phyloP scores from a whole-genome alignment of 2,113 vertebrate species.

The Saiga tatarica region DNA sequence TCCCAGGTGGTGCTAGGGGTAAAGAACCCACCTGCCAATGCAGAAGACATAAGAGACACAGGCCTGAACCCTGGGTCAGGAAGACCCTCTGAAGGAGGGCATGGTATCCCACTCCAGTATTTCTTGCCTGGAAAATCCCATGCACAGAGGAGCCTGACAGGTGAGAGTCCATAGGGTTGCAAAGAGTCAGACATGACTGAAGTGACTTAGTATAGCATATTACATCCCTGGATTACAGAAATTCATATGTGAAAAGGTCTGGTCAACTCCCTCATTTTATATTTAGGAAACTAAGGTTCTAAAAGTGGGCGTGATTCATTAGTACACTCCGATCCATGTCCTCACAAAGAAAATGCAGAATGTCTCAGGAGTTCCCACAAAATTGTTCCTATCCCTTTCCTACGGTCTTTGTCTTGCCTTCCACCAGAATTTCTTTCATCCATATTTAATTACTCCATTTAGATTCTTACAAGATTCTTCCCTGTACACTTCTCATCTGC shows the following conservation, averaged over 20 bases:
- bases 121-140: background rate
- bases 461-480: background rate
- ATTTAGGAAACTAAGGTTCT: background rate
- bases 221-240: background rate
- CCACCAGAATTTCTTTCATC: background rate
- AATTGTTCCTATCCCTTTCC: background rate
- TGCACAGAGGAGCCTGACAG: background rate
- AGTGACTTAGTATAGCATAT: background rate
- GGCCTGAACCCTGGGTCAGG: background rate
- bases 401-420: background rate
- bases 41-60: background rate
- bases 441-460: background rate
- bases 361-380: background rate
- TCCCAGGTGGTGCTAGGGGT: background rate
- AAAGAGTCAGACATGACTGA: background rate
- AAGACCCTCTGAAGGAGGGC: background rate
- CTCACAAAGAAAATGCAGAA: background rate
- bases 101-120: background rate
- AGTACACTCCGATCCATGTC: background rate
- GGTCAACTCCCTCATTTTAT: background rate
- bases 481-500: background rate
- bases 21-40: background rate
- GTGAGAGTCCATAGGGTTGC: background rate
- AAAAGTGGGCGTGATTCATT: background rate
- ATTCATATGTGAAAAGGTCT: background rate